phyloP scores from a whole-genome alignment of 1,140 invertebrate species.

The Myzus persicae region DNA sequence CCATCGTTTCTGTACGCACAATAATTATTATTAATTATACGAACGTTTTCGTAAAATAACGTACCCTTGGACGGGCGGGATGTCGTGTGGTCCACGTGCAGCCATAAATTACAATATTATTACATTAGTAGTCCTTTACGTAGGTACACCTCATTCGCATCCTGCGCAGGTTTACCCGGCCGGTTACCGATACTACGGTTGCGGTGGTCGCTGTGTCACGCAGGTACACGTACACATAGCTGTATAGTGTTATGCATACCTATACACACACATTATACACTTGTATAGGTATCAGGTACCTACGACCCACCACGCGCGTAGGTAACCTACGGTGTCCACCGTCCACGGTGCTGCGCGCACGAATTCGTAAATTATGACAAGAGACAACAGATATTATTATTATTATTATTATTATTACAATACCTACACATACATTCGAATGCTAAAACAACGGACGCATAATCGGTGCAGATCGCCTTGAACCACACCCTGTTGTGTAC shows the following conservation, averaged over 20 bases:
- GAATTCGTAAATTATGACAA: conserved; percentile 37
- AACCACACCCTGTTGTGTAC: conserved; percentile 19
- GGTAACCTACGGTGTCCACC: background rate
- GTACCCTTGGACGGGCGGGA: background rate
- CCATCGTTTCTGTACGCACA: background rate
- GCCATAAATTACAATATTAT: background rate
- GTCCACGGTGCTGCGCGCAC: conserved; percentile 1
- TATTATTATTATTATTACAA: too few species aligned
- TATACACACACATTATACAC: too few species aligned
- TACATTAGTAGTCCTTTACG: too few species aligned
- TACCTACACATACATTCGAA: background rate
- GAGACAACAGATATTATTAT: background rate
- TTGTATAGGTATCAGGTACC: background rate
- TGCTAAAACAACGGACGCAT: background rate
- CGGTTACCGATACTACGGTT: background rate
- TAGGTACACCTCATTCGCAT: too few species aligned
- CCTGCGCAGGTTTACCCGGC: too few species aligned
- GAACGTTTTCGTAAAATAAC: background rate
- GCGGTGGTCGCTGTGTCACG: background rate
- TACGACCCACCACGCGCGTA: background rate
- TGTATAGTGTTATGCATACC: too few species aligned
- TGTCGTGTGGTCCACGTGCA: background rate
- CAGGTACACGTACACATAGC: too few species aligned
- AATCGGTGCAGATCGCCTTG: conserved; percentile 25
- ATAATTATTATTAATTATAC: background rate